Evolutionary conservation across 1,140 invertebrate species (phyloP).

Genomic region (Adelges cooleyi): DNA sequence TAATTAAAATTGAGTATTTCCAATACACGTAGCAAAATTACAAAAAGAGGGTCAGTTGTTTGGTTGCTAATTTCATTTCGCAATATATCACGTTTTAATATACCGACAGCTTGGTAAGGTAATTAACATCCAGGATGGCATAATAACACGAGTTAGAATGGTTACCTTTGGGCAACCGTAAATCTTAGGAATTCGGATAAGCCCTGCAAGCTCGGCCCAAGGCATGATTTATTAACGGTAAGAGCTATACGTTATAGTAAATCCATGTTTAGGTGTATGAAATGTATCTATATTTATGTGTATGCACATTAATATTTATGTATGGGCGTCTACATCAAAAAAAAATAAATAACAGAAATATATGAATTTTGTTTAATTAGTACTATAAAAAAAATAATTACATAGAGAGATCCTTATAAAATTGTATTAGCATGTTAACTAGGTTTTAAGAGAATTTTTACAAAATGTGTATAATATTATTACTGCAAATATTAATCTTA

Average conservation of each 20-base stretch:
- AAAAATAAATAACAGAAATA: no score
- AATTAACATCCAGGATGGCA: constrained; percentile 18
- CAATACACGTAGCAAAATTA: no score
- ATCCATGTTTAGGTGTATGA: not conserved
- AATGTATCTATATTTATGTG: not conserved
- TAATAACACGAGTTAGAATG: constrained; percentile 16
- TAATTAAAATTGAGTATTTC: no score
- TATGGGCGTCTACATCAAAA: no score
- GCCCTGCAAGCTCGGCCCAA: not conserved
- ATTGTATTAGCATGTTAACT: no score
- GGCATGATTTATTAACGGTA: constrained; percentile 11
- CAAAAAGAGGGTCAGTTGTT: not conserved
- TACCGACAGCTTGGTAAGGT: constrained; percentile 4
- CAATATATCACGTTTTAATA: constrained; percentile 13
- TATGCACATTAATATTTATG: no score
- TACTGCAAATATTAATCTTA: no score
- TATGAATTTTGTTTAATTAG: no score
- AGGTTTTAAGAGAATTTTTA: no score
- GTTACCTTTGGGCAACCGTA: constrained; percentile 1
- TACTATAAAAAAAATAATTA: no score
- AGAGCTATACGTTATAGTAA: constrained; percentile 7
- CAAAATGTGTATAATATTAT: no score
- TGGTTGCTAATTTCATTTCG: not conserved
- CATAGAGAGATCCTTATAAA: no score
- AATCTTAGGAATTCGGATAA: constrained; percentile 25